These are phyloP conservation scores for Hypanus sabinus DNA, from an alignment of 2,113 vertebrate genomes.

Conservation along the genomic window DNA sequence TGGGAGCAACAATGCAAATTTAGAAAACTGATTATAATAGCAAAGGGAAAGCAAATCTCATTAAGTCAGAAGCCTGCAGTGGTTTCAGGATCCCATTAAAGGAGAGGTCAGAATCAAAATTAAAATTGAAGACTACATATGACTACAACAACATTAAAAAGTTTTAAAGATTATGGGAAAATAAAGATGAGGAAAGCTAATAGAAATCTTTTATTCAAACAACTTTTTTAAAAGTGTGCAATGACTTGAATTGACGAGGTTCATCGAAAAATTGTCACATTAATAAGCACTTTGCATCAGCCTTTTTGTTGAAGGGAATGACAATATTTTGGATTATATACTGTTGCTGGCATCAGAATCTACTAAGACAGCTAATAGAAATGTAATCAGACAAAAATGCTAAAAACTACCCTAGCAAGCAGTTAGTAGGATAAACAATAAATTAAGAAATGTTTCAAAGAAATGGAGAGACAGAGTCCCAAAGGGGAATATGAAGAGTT, in stretches of 20 bases:
- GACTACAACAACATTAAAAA: not conserved
- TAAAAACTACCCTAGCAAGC: not conserved
- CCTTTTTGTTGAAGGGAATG: not conserved
- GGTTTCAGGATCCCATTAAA: not conserved
- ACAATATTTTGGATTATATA: not conserved
- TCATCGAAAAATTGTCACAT: not conserved
- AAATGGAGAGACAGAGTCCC: not conserved
- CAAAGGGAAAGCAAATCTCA: not conserved
- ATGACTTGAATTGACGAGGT: not conserved
- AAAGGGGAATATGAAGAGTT: not conserved
- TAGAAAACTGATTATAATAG: not conserved
- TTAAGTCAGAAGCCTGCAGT: not conserved
- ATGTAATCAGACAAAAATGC: not conserved
- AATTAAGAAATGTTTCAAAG: not conserved
- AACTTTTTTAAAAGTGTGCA: not conserved
- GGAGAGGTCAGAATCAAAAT: not conserved
- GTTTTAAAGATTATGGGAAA: not conserved
- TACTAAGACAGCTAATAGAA: not conserved
- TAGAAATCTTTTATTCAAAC: no score
- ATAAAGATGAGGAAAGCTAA: not conserved
- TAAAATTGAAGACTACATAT: not conserved
- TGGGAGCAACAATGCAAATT: not conserved
- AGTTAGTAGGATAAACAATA: not conserved
- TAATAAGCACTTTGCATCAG: not conserved
- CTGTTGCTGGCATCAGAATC: not conserved